Conservation (phyloP, 1,140 invertebrate species). For the Cydia pomonella region DNA sequence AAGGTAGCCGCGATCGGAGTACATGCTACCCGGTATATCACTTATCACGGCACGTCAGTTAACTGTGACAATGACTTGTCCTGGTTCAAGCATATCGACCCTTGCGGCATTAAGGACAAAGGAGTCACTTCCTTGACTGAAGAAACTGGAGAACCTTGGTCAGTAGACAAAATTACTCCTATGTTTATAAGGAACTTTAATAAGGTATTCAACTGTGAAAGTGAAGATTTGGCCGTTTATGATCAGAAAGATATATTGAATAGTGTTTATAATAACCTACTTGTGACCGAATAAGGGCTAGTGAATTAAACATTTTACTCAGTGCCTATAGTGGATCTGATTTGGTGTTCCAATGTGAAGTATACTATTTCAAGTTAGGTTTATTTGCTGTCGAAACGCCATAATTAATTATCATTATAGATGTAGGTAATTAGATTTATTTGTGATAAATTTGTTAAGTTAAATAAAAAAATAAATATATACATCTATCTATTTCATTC, state of each 20-base stretch:
- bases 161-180: constrained; percentile 82
- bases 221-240: constrained; percentile 57
- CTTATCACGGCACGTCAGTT: constrained; percentile 96
- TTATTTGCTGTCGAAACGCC: too few species aligned
- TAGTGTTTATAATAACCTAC: constrained; percentile 62
- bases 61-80: constrained; percentile 95
- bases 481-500: too few species aligned
- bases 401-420: too few species aligned
- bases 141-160: constrained; percentile 83
- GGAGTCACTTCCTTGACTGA: constrained; percentile 94
- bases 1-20: constrained; percentile 93
- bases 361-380: too few species aligned
- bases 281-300: constrained; percentile 38
- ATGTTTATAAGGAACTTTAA: constrained; percentile 85
- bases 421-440: too few species aligned
- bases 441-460: too few species aligned
- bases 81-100: constrained; percentile 98
- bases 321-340: too few species aligned
- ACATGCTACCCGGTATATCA: constrained; percentile 91
- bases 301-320: background rate
- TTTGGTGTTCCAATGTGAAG: too few species aligned
- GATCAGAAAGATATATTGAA: constrained; percentile 66
- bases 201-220: constrained; percentile 84
- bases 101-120: constrained; percentile 97
- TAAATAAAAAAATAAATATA: too few species aligned